Evolutionary conservation across 2,113 vertebrate species (phyloP).

Genomic region (Lathamus discolor): DNA sequence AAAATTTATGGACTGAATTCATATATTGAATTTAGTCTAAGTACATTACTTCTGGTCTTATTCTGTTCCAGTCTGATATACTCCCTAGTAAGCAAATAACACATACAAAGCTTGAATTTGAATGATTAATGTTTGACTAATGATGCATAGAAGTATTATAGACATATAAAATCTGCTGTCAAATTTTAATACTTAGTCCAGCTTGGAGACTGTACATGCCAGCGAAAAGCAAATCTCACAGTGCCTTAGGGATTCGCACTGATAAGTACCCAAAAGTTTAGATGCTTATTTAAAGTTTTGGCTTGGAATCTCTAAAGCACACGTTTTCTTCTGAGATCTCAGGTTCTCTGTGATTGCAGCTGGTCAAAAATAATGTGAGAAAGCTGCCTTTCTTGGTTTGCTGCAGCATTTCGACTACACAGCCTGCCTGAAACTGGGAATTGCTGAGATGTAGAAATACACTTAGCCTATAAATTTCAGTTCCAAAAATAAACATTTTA

Average conservation of each 20-base stretch:
- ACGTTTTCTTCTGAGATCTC: constrained; percentile 29
- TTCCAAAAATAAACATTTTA: not conserved
- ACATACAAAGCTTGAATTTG: not conserved
- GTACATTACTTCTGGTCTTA: constrained; percentile 7
- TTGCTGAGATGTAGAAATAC: not conserved
- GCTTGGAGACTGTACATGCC: not conserved
- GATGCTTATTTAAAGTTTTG: constrained; percentile 47
- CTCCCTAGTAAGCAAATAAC: not conserved
- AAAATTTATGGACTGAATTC: constrained; percentile 1
- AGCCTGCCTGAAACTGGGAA: not conserved
- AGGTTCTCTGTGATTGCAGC: constrained; percentile 3
- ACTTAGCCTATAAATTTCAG: not conserved
- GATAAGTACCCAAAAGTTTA: constrained; percentile 33
- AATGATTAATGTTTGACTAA: constrained; percentile 44
- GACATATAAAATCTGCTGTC: constrained; percentile 13
- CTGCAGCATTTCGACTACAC: not conserved
- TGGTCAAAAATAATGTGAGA: not conserved
- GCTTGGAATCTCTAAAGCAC: constrained; percentile 23
- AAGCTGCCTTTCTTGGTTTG: constrained; percentile 14
- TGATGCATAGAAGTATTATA: constrained; percentile 13
- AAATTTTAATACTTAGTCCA: constrained; percentile 20
- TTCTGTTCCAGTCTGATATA: not conserved
- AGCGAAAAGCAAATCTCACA: not conserved
- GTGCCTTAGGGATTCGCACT: not conserved
- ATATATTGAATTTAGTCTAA: not conserved